Evolutionary conservation across 2,888 invertebrate species (phyloP), one percentile per base, ranked within the genome.

Genomic region (Phyto melanocephala): DNA sequence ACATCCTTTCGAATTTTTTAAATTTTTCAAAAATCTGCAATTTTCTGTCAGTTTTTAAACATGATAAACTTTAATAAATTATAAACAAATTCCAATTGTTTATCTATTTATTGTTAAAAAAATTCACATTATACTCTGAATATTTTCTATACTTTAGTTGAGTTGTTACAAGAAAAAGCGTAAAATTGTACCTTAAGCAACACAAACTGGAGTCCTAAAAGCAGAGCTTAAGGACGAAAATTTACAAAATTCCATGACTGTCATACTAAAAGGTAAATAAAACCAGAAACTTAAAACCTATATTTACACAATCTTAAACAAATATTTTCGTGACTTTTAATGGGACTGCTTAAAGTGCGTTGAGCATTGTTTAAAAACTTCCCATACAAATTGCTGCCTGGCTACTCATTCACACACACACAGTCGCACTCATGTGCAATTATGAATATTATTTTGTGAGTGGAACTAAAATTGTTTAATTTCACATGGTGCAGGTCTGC

Each of bases 281-380:
- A 50, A 52, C 6, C 22, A 24, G 17, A 37, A 47, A 68, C 28
- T 7, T 54, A 65, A 62, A 52, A 75, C 20, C 54, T 17, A 63
- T n/a, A 65, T 60, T 81, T 71, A 71, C 11, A 6, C 40, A 3
- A 28, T 11, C 15, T 60, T 72, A 72, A 62, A 62, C 67, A 77
- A 77, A 77, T 72, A 72, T 62, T 77, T 50, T 78, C 72, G 81
- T 81, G 77, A 78, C 81, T 77, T 74, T 78, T 68, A 81, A 78
- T 81, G 62, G 42, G 40, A 33, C 42, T 70, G 42, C 54, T 47
- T 58, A 70, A 70, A 80, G 50, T 65, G 40, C 70, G 70, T 74
- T 68, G 52, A 13, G 33, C 33, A 7, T 4, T 20, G 24, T 4
- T 56, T 40, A 60, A 20, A 22, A 70, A 45, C 62, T 70, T 45